Evolutionary conservation across 2,113 vertebrate species (phyloP).

Genomic region (Probosciger aterrimus): DNA sequence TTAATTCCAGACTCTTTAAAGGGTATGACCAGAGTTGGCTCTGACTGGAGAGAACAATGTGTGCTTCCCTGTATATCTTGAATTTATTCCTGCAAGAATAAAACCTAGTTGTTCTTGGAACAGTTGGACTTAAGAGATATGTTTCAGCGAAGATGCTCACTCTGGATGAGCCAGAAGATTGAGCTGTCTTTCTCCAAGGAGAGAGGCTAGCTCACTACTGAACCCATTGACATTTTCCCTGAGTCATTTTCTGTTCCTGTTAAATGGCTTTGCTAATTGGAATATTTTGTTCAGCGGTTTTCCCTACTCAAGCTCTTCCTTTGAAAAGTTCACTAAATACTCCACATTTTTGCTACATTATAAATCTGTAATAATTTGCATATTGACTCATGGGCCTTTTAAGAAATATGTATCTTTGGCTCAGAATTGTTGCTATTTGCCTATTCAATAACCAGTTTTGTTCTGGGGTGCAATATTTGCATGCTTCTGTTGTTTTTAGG

Average conservation of each 20-base stretch:
- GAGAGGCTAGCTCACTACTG: neutral
- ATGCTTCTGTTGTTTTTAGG: neutral
- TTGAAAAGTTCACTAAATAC: conserved; percentile 23
- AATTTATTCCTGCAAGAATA: neutral
- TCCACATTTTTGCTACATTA: neutral
- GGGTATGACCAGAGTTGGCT: neutral
- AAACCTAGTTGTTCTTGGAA: neutral
- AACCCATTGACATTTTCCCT: neutral
- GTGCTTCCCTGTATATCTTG: neutral
- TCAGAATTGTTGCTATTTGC: neutral
- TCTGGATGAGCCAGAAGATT: neutral
- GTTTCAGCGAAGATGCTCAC: neutral
- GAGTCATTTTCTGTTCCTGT: conserved; percentile 25
- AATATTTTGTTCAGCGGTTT: neutral
- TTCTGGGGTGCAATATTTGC: neutral
- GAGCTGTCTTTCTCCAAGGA: neutral
- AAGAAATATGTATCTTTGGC: neutral
- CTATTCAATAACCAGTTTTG: neutral
- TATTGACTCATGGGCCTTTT: neutral
- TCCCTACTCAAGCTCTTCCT: neutral
- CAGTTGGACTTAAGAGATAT: neutral
- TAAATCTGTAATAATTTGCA: neutral
- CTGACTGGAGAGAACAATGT: neutral
- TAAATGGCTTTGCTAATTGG: conserved; percentile 9
- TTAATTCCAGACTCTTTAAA: neutral